Conservation (phyloP, 1,140 invertebrate genomes). For the Hesperophylax magnus region DNA sequence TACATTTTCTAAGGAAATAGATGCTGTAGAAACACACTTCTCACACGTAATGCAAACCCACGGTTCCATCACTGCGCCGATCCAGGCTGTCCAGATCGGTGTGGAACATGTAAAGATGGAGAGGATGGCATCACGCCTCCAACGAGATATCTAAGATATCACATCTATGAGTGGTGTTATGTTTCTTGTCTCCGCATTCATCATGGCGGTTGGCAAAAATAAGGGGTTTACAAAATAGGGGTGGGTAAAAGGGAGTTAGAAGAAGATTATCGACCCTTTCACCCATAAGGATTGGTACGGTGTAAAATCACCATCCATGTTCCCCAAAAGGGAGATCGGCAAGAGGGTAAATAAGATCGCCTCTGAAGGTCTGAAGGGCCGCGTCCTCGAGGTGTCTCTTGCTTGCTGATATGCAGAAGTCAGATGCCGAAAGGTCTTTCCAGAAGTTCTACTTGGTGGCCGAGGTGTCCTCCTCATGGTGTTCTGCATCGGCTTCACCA, state of each 20-base stretch:
- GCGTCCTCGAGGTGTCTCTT: slow-evolving; percentile 98
- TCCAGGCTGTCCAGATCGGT: too few relatives aligned
- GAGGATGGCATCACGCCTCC: too few relatives aligned
- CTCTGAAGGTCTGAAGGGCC: slow-evolving; percentile 95
- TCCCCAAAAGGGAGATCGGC: slow-evolving; percentile 95
- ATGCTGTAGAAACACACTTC: too few relatives aligned
- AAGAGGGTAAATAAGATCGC: slow-evolving; percentile 96
- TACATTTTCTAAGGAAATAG: too few relatives aligned
- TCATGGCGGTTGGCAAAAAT: slow-evolving; percentile 99
- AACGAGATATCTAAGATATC: too few relatives aligned
- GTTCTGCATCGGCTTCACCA: slow-evolving; percentile 99
- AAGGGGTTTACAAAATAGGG: slow-evolving; percentile 98
- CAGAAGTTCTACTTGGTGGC: slow-evolving; percentile 97
- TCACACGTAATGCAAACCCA: too few relatives aligned
- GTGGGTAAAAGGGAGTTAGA: slow-evolving; percentile 98
- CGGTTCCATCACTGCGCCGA: too few relatives aligned
- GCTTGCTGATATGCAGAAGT: slow-evolving; percentile 98
- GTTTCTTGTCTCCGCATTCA: slow-evolving; percentile 63
- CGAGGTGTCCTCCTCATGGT: slow-evolving; percentile 94
- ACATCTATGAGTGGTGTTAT: too few relatives aligned
- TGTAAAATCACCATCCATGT: slow-evolving; percentile 98
- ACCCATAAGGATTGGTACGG: slow-evolving; percentile 99
- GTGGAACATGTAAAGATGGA: too few relatives aligned
- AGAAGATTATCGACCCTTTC: slow-evolving; percentile 99
- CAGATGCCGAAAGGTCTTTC: slow-evolving; percentile 96